Percentiles rank a stretch among this genome's conserved stretches.
Conservation (phyloP, 2,888 invertebrate species). For the Thecocarcelia acutangulata region DNA sequence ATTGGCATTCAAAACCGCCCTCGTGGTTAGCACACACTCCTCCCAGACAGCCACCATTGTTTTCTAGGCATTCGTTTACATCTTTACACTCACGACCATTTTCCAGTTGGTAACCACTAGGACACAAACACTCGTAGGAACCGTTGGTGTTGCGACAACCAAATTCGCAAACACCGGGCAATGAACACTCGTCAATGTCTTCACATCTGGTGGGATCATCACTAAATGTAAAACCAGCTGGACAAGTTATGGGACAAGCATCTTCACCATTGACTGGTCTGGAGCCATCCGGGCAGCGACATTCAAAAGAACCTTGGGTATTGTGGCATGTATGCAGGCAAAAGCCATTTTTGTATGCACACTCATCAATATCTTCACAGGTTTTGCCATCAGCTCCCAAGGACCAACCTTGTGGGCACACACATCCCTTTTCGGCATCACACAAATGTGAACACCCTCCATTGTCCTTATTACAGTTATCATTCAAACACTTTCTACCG, state of each 20-base stretch:
- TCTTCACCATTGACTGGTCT: constrained; percentile 82
- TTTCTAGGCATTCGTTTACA: constrained; percentile 83
- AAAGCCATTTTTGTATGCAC: constrained; percentile 79
- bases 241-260: constrained; percentile 77
- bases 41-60: constrained; percentile 79
- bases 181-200: constrained; percentile 83
- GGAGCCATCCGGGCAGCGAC: constrained; percentile 82
- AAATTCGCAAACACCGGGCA: constrained; percentile 83
- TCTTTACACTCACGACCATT: constrained; percentile 82
- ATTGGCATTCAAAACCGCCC: constrained; percentile 83
- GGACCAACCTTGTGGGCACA: constrained; percentile 81
- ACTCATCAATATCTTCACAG: constrained; percentile 83
- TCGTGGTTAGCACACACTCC: constrained; percentile 81
- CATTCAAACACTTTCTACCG: constrained; percentile 79
- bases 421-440: constrained; percentile 76
- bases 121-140: constrained; percentile 84
- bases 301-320: constrained; percentile 83
- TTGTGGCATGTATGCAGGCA: constrained; percentile 78
- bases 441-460: constrained; percentile 82
- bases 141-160: constrained; percentile 82
- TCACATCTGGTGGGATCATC: constrained; percentile 76
- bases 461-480: constrained; percentile 78
- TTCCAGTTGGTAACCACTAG: constrained; percentile 82
- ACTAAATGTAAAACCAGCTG: constrained; percentile 80
- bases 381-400: constrained; percentile 80